Conservation (phyloP, 2,113 vertebrate species). For the Callocephalon fimbriatum region DNA sequence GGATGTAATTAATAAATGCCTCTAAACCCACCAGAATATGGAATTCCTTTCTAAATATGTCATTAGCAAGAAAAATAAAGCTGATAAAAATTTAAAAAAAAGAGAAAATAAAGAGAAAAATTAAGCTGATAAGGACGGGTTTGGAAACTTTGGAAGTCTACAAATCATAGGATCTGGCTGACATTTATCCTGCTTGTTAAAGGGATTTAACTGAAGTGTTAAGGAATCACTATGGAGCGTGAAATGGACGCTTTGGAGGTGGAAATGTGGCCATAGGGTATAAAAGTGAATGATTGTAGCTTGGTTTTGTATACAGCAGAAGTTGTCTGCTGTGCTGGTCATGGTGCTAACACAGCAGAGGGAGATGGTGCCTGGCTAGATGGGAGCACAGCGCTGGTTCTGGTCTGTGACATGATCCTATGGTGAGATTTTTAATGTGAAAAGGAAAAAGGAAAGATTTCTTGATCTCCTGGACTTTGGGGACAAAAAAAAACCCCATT, state of each 20-base stretch:
- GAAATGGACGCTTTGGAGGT: not conserved
- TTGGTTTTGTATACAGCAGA: not conserved
- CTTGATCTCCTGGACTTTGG: not conserved
- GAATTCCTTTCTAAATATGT: slow-evolving; percentile 38
- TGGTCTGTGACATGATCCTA: not conserved
- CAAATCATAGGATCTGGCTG: not conserved
- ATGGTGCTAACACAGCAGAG: not conserved
- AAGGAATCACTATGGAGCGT: not conserved
- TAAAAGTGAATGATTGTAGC: not conserved
- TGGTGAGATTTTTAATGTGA: not conserved
- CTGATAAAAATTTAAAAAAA: too few species aligned
- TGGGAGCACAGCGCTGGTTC: not conserved
- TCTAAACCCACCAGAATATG: not conserved
- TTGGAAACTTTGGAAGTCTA: not conserved
- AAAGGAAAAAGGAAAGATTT: not conserved
- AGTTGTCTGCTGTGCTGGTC: not conserved
- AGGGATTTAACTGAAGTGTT: not conserved
- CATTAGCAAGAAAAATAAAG: slow-evolving; percentile 40
- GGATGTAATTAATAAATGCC: slow-evolving; percentile 59
- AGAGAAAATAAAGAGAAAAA: slow-evolving; percentile 45
- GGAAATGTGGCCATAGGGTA: not conserved
- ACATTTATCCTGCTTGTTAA: not conserved
- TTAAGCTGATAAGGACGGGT: not conserved
- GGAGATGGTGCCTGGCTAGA: not conserved
- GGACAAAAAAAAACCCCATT: not conserved